Evolutionary conservation across 2,888 invertebrate genomes (phyloP), one percentile per base, ranked within the genome.

Genomic region (Agonum fuliginosum): DNA sequence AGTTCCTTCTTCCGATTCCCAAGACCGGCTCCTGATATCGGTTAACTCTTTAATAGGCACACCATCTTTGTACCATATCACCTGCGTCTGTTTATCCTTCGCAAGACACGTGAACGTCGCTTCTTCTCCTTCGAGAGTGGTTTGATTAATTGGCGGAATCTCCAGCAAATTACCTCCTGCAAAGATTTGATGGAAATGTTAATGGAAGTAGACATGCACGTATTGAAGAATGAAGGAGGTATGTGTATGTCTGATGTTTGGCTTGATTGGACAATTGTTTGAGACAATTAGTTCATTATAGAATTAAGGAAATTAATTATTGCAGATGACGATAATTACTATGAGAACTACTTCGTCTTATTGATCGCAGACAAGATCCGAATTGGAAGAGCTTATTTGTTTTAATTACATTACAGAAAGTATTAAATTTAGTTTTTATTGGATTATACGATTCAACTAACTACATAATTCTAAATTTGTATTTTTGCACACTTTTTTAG

Each of bases 141-240:
- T 97, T 86, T 92, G 92, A 87, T 98, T 97, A 82, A 94, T 91
- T 3, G 97, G 97, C 46, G 96, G 95, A 78, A 94, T 92, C 82
- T 93, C 94, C 83, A 98, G 92, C 70, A 97, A 89, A 80, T 95
- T 96, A 80, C 96, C 95, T 83, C 97, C 97, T 96, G 30, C 5
- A 72, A 51, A 54, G 19, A 72, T 67, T 20, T 24, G 10, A 34
- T 65, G 19, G 19, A 30, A 30, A 34, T 22, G 24, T 65, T 65
- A 65, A 65, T 58, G 12, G 27, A 8, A 27, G 24, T 58, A 14
- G 24, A 58, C 58, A 58, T 58, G 58, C 58, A 58, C 46, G 17
- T 12, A 37, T 46, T 46, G 17, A 27, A 8, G 58, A n/a, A 4
- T 22, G 30, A 3, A 41, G 22, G 43, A 69, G 41, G 43, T 69